phyloP scores from a whole-genome alignment of 2,113 vertebrate genomes.

The Mustela lutreola region DNA sequence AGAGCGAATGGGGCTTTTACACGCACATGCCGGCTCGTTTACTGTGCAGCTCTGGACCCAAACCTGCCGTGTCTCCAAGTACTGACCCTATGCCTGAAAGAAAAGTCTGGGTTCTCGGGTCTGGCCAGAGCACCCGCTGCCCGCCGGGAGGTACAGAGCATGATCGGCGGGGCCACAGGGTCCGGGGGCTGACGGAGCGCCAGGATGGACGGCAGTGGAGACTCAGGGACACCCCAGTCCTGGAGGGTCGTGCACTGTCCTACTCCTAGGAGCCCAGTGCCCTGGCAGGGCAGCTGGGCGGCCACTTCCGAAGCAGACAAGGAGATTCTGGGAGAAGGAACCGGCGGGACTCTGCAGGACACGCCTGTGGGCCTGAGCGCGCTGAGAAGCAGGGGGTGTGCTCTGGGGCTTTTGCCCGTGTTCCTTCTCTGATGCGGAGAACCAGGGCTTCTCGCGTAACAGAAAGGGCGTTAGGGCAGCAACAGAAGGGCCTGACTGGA shows the following conservation, averaged over 20 bases:
- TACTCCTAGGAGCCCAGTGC: too few relatives aligned
- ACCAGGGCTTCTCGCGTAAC: neutral
- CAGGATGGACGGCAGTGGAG: neutral
- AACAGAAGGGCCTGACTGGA: neutral
- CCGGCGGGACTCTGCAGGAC: neutral
- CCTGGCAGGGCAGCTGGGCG: neutral
- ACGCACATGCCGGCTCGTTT: rapidly evolving
- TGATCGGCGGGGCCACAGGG: neutral
- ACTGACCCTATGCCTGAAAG: neutral
- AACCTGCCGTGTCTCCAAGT: neutral
- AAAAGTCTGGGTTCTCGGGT: neutral
- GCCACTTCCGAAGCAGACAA: too few relatives aligned
- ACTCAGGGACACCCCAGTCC: neutral
- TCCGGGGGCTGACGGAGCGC: neutral
- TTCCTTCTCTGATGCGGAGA: neutral
- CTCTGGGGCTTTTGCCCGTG: neutral
- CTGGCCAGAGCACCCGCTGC: neutral
- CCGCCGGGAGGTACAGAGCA: neutral
- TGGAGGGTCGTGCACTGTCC: rapidly evolving
- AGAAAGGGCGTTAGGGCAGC: neutral
- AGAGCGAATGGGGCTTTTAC: neutral
- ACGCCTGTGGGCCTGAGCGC: neutral
- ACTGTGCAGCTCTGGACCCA: neutral
- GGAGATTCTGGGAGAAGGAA: neutral
- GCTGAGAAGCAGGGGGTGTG: neutral